phyloP scores from a whole-genome alignment of 2,888 invertebrate genomes.

The Heliconius ethilla region DNA sequence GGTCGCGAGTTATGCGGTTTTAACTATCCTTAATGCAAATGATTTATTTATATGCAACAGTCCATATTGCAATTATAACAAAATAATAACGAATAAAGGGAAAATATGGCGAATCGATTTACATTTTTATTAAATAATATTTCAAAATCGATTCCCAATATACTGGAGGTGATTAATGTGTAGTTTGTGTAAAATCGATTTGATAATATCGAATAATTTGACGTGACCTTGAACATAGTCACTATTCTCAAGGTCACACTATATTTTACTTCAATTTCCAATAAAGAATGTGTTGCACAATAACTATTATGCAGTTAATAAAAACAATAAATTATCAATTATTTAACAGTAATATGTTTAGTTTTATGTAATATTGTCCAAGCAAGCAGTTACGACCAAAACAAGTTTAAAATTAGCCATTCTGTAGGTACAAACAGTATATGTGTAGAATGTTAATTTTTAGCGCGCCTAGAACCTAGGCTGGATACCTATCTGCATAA shows the following conservation, averaged over 20 bases:
- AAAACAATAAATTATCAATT: neutral
- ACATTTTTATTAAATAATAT: slow-evolving; percentile 11
- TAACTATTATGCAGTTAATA: neutral
- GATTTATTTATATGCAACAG: slow-evolving; percentile 20
- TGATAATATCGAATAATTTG: neutral
- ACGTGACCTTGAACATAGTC: neutral
- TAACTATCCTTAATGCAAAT: slow-evolving; percentile 26
- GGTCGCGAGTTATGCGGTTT: slow-evolving; percentile 25
- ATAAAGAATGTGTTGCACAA: neutral
- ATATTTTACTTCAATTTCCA: neutral
- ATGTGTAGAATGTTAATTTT: slow-evolving; percentile 45
- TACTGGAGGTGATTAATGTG: neutral
- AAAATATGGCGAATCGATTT: neutral
- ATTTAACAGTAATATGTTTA: neutral
- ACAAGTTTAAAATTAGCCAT: slow-evolving; percentile 49
- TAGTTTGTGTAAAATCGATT: slow-evolving; percentile 1
- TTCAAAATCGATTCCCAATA: slow-evolving; percentile 4
- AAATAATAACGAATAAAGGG: slow-evolving; percentile 15
- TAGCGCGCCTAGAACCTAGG: slow-evolving; percentile 42
- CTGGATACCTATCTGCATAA: slow-evolving; percentile 53
- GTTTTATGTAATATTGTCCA: slow-evolving; percentile 21
- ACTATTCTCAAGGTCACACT: slow-evolving; percentile 14
- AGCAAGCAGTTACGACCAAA: slow-evolving; percentile 21
- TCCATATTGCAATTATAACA: slow-evolving; percentile 22
- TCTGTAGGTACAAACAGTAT: slow-evolving; percentile 41